phyloP scores from a whole-genome alignment of 1,140 invertebrate genomes.

The Lordiphosa stackelbergi region DNA sequence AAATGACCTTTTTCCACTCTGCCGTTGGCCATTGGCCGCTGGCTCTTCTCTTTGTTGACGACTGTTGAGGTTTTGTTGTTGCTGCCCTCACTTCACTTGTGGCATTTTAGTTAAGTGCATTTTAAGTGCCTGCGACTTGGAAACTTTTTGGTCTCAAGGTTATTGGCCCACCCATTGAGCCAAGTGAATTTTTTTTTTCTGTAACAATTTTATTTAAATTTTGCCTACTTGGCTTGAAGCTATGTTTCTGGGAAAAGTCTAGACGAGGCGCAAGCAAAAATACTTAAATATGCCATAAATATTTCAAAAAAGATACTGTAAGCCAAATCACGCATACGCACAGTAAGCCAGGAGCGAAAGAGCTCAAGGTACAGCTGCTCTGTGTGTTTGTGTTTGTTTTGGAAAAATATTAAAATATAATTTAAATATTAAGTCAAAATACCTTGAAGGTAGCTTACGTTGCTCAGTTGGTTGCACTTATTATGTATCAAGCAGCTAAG shows the following conservation, averaged over 20 bases:
- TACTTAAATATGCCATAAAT: slow-evolving; percentile 34
- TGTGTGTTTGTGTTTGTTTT: slow-evolving; percentile 16
- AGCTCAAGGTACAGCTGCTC: slow-evolving; percentile 2
- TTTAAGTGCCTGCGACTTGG: slow-evolving; percentile 39
- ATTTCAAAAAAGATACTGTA: slow-evolving; percentile 22
- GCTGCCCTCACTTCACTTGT: slow-evolving; percentile 37
- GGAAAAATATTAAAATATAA: slow-evolving; percentile 30
- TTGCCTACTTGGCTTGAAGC: slow-evolving; percentile 17
- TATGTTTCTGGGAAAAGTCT: slow-evolving; percentile 26
- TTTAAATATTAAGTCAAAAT: slow-evolving; percentile 32
- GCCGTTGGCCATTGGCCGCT: slow-evolving; percentile 16
- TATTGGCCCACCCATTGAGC: slow-evolving; percentile 19
- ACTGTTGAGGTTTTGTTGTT: slow-evolving; percentile 21
- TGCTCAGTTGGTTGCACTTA: slow-evolving; percentile 23
- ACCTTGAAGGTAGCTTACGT: slow-evolving; percentile 10
- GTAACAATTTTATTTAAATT: slow-evolving; percentile 40
- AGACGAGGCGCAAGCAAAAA: slow-evolving; percentile 20
- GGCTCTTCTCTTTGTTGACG: slow-evolving; percentile 14
- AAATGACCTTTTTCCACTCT: slow-evolving; percentile 37
- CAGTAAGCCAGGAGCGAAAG: slow-evolving; percentile 9
- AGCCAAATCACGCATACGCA: slow-evolving; percentile 37
- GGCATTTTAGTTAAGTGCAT: slow-evolving; percentile 58
- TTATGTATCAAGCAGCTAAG: slow-evolving; percentile 6
- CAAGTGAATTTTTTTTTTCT: slow-evolving; percentile 15
- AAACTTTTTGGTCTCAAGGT: slow-evolving; percentile 25